Evolutionary conservation across 2,888 invertebrate genomes (phyloP), one percentile per base, ranked within the genome.

Genomic region (Andrena hattorfiana): DNA sequence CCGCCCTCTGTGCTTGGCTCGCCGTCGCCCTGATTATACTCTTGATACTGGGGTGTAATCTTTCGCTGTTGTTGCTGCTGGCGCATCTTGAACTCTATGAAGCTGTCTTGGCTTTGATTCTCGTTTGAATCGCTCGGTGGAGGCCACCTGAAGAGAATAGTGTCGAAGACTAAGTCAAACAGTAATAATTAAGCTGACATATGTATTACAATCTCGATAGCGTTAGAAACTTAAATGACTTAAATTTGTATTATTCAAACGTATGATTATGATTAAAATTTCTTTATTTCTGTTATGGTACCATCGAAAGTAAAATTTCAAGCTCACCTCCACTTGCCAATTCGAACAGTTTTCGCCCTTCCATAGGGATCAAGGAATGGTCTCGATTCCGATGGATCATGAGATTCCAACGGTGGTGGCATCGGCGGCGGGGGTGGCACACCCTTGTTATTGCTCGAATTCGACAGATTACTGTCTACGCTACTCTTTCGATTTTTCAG

Each of bases 301-400:
- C n/a, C n/a, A 20, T 20, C 8, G 8, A 54, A 20, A 10, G 10
- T 56, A 23, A 20, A 56, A 26, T 23, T 56, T 10, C 51, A 49
- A 20, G 5, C 30, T 85, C 77, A 92, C 93, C 97, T 95, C 98
- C 98, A 98, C 94, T 98, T 98, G 1, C 98, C 99, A 73, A 99
- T 99, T 42, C 99, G 95, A 0, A 99, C 98, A 0, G 99, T 99
- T 92, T 99, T 98, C 0, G 99, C 99, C 32, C 99, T 95, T 0
- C 98, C 98, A 90, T 98, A 98, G 0, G 98, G 98, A 93, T 98
- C 98, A 89, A 98, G 95, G 92, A 98, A 98, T 0, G 97, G 97
- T 8, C 98, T 95, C 0, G 96, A 96, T 92, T 97, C 98, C 0
- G 97, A 97, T 0, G 97, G 97, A 92, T 98, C 98, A 74, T 96